These are phyloP conservation scores for Gymnogyps californianus DNA, from an alignment of 2,113 vertebrate genomes.

Conservation along the genomic window DNA sequence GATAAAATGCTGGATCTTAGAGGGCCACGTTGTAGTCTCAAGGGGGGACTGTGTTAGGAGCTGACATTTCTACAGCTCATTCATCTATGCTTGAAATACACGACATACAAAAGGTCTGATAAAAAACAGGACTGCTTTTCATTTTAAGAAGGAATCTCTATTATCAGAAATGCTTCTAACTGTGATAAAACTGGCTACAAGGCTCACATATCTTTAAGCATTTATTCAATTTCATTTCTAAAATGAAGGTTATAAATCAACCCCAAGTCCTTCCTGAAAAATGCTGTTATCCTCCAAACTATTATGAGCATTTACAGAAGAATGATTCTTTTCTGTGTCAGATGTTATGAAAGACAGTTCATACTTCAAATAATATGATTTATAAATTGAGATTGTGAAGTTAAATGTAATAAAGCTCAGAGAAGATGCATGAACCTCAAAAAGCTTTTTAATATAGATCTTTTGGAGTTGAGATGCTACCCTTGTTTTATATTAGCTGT, in stretches of 20 bases:
- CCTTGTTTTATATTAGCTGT: not conserved
- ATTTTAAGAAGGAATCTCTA: not conserved
- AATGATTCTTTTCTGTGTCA: conserved; percentile 23
- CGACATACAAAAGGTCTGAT: not conserved
- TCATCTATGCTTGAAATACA: not conserved
- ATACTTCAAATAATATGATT: conserved; percentile 39
- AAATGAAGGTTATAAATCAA: conserved; percentile 53
- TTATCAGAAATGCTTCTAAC: not conserved
- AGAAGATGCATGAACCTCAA: conserved; percentile 3
- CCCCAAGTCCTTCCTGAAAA: not conserved
- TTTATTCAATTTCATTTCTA: conserved; percentile 36
- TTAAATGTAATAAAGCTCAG: conserved; percentile 42
- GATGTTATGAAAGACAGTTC: conserved; percentile 45
- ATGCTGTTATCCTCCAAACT: not conserved
- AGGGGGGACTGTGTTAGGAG: not conserved
- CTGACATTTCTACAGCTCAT: not conserved
- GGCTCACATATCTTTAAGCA: not conserved
- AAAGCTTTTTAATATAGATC: conserved; percentile 1
- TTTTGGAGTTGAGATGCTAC: not conserved
- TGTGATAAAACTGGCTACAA: conserved; percentile 8
- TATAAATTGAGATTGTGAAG: conserved; percentile 1
- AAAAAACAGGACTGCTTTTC: conserved; percentile 1
- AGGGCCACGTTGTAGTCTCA: not conserved
- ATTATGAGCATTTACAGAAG: conserved; percentile 13
- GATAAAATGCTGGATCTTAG: not conserved